phyloP scores from a whole-genome alignment of 2,888 invertebrate genomes.

The Thymelicus lineola region DNA sequence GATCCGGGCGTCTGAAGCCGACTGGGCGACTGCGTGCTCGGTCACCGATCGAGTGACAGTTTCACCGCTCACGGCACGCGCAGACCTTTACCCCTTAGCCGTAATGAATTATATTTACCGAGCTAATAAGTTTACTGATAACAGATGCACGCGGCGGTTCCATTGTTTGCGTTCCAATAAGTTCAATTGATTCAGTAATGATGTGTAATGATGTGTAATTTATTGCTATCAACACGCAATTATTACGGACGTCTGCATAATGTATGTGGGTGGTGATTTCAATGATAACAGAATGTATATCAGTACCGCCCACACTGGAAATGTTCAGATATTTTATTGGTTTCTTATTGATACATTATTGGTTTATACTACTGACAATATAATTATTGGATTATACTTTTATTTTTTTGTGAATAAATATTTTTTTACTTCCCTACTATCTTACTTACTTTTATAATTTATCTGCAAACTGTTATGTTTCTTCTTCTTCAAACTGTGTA shows the following conservation, averaged over 20 bases:
- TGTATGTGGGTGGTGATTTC: slow-evolving; percentile 32
- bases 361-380: too few relatives aligned
- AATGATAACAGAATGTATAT: slow-evolving; percentile 12
- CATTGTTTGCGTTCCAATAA: slow-evolving; percentile 66
- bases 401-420: too few relatives aligned
- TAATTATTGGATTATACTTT: too few relatives aligned
- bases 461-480: too few relatives aligned
- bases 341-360: slow-evolving; percentile 22
- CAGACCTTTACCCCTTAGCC: slow-evolving; percentile 77
- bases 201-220: slow-evolving; percentile 53
- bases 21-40: slow-evolving; percentile 52
- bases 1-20: slow-evolving; percentile 52
- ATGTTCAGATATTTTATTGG: slow-evolving; percentile 28
- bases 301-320: slow-evolving; percentile 13
- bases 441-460: too few relatives aligned
- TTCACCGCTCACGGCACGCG: slow-evolving; percentile 71
- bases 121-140: slow-evolving; percentile 69
- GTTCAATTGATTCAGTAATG: slow-evolving; percentile 69
- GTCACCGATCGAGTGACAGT: slow-evolving; percentile 54
- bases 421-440: too few relatives aligned
- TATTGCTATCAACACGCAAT: slow-evolving; percentile 50
- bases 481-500: too few relatives aligned
- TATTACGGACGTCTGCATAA: slow-evolving; percentile 35
- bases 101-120: slow-evolving; percentile 74
- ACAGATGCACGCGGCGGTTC: slow-evolving; percentile 65